phyloP scores from a whole-genome alignment of 2,113 vertebrate species.

The Plecturocebus donacophilus region DNA sequence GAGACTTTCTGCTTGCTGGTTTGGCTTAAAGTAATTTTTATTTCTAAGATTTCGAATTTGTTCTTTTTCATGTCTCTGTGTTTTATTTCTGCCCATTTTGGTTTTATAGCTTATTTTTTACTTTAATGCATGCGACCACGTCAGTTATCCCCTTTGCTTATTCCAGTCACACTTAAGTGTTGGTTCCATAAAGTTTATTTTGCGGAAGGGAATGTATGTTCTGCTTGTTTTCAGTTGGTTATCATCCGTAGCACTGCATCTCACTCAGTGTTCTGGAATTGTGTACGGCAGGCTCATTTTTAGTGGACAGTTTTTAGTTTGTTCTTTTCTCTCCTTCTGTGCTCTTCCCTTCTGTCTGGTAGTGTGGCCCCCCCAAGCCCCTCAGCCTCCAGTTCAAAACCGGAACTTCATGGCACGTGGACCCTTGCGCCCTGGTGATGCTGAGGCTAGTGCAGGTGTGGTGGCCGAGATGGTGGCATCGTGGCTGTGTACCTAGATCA shows the following conservation, averaged over 20 bases:
- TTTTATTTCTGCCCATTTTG: not conserved
- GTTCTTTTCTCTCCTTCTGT: not conserved
- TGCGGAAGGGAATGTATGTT: not conserved
- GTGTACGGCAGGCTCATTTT: not conserved
- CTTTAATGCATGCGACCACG: not conserved
- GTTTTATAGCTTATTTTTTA: not conserved
- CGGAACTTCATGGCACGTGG: not conserved
- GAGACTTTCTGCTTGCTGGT: not conserved
- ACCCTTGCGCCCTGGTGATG: accelerated
- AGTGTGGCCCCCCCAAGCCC: not conserved
- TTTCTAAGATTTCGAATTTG: not conserved
- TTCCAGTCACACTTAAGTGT: not conserved
- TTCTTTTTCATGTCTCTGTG: not conserved
- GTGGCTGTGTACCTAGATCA: not conserved
- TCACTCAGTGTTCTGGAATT: not conserved
- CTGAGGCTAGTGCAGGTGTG: accelerated
- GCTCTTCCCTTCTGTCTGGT: not conserved
- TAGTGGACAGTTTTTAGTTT: not conserved
- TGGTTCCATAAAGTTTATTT: not conserved
- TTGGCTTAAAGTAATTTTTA: not conserved
- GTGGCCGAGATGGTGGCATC: too few species aligned
- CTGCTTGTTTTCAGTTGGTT: not conserved
- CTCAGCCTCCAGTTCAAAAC: too few species aligned
- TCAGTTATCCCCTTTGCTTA: not conserved
- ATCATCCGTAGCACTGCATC: not conserved